These are phyloP conservation scores for Gallinago media DNA, from an alignment of 2,113 vertebrate species.

Conservation along the genomic window DNA sequence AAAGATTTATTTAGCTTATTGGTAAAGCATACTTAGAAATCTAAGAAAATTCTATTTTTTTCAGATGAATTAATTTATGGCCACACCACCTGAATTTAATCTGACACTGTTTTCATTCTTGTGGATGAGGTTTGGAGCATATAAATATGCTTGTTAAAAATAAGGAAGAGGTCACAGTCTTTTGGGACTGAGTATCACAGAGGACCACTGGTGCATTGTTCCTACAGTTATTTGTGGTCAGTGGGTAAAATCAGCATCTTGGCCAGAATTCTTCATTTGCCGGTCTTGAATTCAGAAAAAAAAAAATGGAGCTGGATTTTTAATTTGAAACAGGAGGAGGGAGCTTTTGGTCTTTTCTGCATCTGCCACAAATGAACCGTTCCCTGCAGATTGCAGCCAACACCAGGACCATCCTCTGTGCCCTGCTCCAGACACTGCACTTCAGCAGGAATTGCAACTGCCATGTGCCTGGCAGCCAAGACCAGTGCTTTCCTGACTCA, in stretches of 20 bases:
- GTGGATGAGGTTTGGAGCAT: background rate
- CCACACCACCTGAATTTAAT: background rate
- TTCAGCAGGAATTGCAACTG: background rate
- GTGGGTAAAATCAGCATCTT: background rate
- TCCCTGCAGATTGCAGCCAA: background rate
- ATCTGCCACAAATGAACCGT: background rate
- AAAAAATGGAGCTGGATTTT: background rate
- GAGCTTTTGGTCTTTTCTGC: background rate
- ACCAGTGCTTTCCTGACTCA: background rate
- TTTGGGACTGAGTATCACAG: background rate
- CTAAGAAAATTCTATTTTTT: background rate
- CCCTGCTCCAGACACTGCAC: background rate
- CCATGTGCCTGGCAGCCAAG: background rate
- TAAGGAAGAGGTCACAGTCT: background rate
- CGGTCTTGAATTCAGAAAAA: background rate
- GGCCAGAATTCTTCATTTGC: background rate
- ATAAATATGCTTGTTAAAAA: background rate
- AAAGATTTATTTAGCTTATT: background rate
- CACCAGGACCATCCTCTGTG: fast-evolving
- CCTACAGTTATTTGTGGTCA: background rate
- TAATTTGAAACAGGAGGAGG: background rate
- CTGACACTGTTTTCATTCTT: background rate
- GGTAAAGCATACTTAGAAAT: background rate
- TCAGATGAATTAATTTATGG: background rate
- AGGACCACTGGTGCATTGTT: background rate